Base-by-base conservation (phyloP, 2,888 invertebrate species). In the Halictus quadricinctus region DNA sequence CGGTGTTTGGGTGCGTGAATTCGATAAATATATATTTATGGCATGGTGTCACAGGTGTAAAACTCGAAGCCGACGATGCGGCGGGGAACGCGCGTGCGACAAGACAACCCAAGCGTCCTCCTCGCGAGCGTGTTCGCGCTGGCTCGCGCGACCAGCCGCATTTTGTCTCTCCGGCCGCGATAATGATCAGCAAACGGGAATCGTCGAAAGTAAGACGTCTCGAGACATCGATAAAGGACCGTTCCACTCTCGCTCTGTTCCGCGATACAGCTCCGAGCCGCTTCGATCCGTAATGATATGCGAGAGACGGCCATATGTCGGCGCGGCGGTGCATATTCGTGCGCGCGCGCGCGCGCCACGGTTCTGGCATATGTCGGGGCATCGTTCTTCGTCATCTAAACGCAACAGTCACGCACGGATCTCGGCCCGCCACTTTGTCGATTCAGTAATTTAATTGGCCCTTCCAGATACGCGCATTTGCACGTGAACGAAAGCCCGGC, bases 391-490 rank as follows among this genome's bases (percentile, higher is more conserved):
- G 43, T 83, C 84, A 75, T 88, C 85, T 92, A 93, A 92, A 90
- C 90, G 91, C 87, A 86, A 88, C 81, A 89, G 92, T 93, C 93
- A 93, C 93, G 93, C 92, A 92, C 89, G 86, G 64, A 70, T 78
- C 70, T 41, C 66, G 58, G 50, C 46, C 82, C 50, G 60, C 41
- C 79, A 43, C 29, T 77, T 76, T 64, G 60, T 43, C 46, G 58
- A 79, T 60, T 80, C 70, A 58, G 41, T 60, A 79, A 64, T 78
- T 72, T 81, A 72, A 83, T 79, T 79, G 75, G 79, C 77, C 66
- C 72, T 76, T 66, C 50, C 66, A 58, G 77, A 58, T 75, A 48
- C 54, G 60, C 8, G 80, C 66, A 64, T 64, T 79, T 50, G 79
- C 79, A 79, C 73, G 73, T 73, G 79, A 48, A 60, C 12, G 46